Evolutionary conservation across 2,888 invertebrate genomes (phyloP).

Genomic region (Herminia tarsipennalis): DNA sequence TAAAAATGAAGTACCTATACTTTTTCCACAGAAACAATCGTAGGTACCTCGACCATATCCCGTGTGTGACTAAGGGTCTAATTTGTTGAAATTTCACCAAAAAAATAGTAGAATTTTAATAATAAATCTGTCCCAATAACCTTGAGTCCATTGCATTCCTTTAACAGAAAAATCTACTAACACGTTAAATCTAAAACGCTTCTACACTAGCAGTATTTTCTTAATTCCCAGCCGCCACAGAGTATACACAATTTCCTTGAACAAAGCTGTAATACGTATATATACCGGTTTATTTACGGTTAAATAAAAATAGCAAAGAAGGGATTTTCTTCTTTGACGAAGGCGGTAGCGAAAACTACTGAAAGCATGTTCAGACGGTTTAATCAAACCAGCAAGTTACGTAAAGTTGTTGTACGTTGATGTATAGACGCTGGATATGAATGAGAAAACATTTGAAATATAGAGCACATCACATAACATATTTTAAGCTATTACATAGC

Average conservation of each 20-base stretch:
- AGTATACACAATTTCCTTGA: neutral
- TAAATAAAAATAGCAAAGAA: constrained; percentile 34
- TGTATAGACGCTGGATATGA: constrained; percentile 13
- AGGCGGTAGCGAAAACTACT: constrained; percentile 26
- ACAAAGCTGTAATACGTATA: constrained; percentile 8
- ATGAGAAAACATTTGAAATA: neutral
- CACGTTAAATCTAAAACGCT: no score
- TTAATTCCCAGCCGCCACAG: neutral
- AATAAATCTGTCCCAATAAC: no score
- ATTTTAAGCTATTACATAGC: no score
- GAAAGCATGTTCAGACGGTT: constrained; percentile 37
- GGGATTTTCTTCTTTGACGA: constrained; percentile 40
- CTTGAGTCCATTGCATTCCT: no score
- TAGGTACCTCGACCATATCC: no score
- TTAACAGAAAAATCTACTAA: no score
- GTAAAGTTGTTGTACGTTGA: constrained; percentile 33
- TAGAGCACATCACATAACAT: no score
- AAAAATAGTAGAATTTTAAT: no score
- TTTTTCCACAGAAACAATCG: no score
- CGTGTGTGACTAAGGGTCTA: no score
- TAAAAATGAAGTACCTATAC: no score
- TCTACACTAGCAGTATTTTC: neutral
- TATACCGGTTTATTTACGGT: constrained; percentile 25
- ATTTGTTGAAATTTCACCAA: no score
- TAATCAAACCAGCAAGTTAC: constrained; percentile 44